Conservation (phyloP, 23 tunicate species). For the Styela clava region DNA sequence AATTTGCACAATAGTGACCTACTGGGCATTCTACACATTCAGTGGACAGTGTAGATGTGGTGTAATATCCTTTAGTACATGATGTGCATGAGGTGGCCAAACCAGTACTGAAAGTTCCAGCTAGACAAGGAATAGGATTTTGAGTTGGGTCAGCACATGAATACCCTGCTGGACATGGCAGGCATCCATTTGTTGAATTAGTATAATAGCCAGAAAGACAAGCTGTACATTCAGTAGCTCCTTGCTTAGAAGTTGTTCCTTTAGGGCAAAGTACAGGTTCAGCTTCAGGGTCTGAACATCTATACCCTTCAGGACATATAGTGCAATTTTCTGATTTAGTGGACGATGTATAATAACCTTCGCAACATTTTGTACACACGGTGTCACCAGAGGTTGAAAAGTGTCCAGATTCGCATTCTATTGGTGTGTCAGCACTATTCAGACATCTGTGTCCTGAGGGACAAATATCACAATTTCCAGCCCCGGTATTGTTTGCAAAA, state of each 20-base stretch:
- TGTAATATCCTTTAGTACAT: conserved; percentile 8
- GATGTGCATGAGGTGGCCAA: neutral
- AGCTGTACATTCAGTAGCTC: conserved; percentile 19
- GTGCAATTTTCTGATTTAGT: conserved; percentile 19
- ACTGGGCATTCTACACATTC: conserved; percentile 9
- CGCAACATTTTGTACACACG: conserved; percentile 26
- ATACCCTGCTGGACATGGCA: conserved; percentile 72
- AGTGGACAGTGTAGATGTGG: neutral
- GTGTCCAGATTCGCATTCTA: conserved; percentile 29
- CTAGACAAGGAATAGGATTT: neutral
- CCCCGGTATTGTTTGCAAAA: conserved; percentile 25
- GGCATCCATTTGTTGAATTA: conserved; percentile 33
- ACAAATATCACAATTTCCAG: conserved; percentile 31
- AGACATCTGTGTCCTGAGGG: conserved; percentile 54
- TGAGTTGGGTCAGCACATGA: conserved; percentile 27
- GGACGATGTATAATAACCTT: conserved; percentile 30
- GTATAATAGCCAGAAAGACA: conserved; percentile 61
- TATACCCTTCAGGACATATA: conserved; percentile 53
- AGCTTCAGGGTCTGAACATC: conserved; percentile 37
- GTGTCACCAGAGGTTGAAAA: conserved; percentile 23
- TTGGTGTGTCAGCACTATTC: conserved; percentile 19
- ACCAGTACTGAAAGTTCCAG: neutral
- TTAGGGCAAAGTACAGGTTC: conserved; percentile 27
- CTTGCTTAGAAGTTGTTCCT: conserved; percentile 17
- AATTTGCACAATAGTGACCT: conserved; percentile 9